Base-by-base conservation (phyloP, 2,113 vertebrate genomes). In the Dipodomys spectabilis region DNA sequence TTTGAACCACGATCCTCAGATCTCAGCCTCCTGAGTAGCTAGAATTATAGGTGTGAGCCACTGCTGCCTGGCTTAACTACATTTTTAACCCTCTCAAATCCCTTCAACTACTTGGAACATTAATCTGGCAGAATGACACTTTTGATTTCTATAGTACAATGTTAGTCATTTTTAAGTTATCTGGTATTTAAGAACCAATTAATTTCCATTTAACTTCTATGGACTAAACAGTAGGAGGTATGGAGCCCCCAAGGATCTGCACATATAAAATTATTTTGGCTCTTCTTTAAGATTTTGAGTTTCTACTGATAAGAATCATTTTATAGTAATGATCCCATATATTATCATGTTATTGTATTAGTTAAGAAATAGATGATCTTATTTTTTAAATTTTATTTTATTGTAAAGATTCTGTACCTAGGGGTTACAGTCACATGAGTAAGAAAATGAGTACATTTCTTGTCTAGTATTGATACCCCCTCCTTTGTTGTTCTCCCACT, bases 211-310 rank as follows among this genome's bases (percentile, higher is more conserved):
- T 1, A 67, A 5, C 39, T 32, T 87, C 2, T 92, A 83, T 7
- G 82, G 35, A 64, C 57, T 80, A 32, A 82, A 72, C 67, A 82
- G 57, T 28, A 35, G 35, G 81, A 79, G 28, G 32, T 78, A 86
- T 45, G n/a, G 18, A 49, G 39, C 49, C 1, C 25, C 23, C 35
- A 78, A 53, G 27, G 32, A 60, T 83, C 39, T 90, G 39, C 32
- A 45, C n/a, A 84, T 6, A 53, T 20, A 18, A 53, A 83, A 49
- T 9, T 86, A 8, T 53, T 86, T 82, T 44, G 35, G 3, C 9
- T 92, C 27, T 79, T 74, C 35, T 35, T 35, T 71, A 89, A 82
- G 7, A 89, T 82, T 88, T 88, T 92, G n/a, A 65, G 27, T 82
- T 12, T 75, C 15, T 81, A 44, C 7, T 49, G 12, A 60, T 80